Base-by-base conservation (phyloP, 2,113 vertebrate genomes). In the Aptenodytes forsteri region DNA sequence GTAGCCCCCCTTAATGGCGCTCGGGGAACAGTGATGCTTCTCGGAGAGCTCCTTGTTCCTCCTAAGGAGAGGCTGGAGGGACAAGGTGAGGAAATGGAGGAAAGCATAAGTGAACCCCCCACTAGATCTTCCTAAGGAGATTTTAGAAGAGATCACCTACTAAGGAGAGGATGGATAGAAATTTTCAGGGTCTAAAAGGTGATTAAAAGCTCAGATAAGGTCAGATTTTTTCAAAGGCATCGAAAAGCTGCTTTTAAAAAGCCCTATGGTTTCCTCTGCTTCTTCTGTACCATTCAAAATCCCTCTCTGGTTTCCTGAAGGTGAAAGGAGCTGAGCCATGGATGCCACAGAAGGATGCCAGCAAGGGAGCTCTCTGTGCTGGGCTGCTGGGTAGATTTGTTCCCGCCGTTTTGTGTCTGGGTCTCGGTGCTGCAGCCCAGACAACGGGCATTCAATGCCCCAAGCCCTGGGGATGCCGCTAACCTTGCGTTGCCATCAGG, bases 191-290 rank as follows among this genome's bases (percentile, higher is more conserved):
- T 79, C 84, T 87, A 40, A 95, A 96, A 95, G 78, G 78, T 91
- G 94, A 95, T 87, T 94, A 96, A 79, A 96, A 96, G 69, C 94
- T 91, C 91, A 79, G 93, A 95, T 97, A 94, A 94, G 95, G 87
- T 17, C 84, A 94, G 84, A 40, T 79, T 87, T 94, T 94, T 84
- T 89, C 70, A 69, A 87, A 93, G 73, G 50, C 25, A 2, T 49
- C 2, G 16, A 81, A 84, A 96, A 95, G 86, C 83, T 42, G 42
- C 94, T 96, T 95, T 96, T 38, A 38, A 91, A 96, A 96, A 96
- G 62, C 87, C 70, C 44, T 87, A 67, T 71, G 42, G 21, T 79
- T 90, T 38, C 58, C 50, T 73, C 50, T 69, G 36, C 81, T 91
- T 14, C 70, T 70, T 66, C 66, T 3, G 0, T 23, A 9, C 65